Conservation (phyloP, 1,140 invertebrate species). For the Zaprionus davidi region DNA sequence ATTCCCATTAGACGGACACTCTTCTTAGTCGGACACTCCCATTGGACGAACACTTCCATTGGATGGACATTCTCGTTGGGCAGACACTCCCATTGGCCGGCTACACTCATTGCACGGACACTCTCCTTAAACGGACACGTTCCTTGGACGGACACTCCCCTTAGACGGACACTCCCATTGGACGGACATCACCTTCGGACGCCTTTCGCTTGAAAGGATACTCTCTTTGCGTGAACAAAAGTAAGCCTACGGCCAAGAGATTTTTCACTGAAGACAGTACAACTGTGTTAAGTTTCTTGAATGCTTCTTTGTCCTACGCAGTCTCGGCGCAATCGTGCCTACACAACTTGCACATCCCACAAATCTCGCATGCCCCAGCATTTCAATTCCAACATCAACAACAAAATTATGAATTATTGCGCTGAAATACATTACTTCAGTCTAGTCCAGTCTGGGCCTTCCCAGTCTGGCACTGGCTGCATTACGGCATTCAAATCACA, state of each 20-base stretch:
- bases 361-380: conserved; percentile 11
- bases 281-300: not conserved
- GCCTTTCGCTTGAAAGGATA: no score
- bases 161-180: no score
- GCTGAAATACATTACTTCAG: conserved; percentile 48
- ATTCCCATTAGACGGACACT: no score
- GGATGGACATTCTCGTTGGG: no score
- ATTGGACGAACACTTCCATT: no score
- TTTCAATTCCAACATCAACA: conserved; percentile 7
- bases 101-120: no score
- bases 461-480: conserved; percentile 40
- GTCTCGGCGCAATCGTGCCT: not conserved
- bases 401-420: conserved; percentile 59
- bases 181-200: no score
- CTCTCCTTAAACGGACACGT: no score
- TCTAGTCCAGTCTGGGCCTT: not conserved
- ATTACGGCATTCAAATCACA: conserved; percentile 73
- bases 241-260: not conserved
- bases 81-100: no score
- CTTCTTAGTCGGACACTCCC: no score
- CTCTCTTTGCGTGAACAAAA: no score
- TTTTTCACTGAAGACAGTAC: not conserved
- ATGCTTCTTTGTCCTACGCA: not conserved
- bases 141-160: no score
- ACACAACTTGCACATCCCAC: conserved; percentile 23